Evolutionary conservation across 2,113 vertebrate genomes (phyloP).

Genomic region (Dolichallabes microphthalmus): DNA sequence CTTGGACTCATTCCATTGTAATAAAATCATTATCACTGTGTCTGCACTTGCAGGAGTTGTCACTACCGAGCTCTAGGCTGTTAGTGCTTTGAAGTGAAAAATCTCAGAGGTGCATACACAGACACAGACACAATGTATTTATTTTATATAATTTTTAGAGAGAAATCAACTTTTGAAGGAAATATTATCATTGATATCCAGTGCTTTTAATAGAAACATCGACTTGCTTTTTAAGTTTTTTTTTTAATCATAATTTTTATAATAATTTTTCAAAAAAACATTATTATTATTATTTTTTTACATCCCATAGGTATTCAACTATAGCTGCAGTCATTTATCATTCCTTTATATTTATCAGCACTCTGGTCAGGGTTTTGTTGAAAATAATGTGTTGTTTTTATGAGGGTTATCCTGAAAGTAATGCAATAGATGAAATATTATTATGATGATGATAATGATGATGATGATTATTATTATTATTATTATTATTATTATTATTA

Average conservation of each 20-base stretch:
- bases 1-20: background rate
- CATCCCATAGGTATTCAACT: background rate
- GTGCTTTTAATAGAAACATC: background rate
- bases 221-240: background rate
- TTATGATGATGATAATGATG: too few species aligned
- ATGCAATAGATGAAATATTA: too few species aligned
- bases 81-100: background rate
- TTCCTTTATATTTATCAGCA: background rate
- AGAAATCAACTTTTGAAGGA: background rate
- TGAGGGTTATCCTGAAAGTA: too few species aligned
- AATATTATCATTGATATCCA: background rate
- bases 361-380: background rate
- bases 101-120: background rate
- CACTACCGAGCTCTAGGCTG: background rate
- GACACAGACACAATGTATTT: background rate
- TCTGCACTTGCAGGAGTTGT: background rate
- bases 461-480: too few species aligned
- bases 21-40: constrained; percentile 15
- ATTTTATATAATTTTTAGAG: background rate
- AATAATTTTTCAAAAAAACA: too few species aligned
- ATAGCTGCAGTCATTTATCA: background rate
- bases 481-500: too few species aligned
- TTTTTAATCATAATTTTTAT: background rate
- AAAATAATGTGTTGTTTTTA: too few species aligned
- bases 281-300: background rate